Base-by-base conservation (phyloP, 2,797 vertebrate species). In the Hoplostethus mediterraneus region DNA sequence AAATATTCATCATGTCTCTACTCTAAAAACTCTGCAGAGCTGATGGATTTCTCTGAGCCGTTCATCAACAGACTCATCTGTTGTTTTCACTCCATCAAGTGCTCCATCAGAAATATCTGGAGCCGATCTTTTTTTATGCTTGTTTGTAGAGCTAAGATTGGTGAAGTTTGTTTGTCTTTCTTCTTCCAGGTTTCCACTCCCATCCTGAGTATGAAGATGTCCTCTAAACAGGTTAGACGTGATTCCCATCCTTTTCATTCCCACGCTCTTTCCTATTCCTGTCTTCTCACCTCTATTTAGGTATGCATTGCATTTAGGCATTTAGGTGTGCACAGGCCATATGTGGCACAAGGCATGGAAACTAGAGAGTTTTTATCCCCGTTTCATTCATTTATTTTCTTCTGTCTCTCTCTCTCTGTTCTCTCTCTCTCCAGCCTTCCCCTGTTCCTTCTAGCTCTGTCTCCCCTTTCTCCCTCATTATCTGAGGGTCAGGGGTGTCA, bases 191-290 rank as follows among this genome's bases (percentile, higher is more conserved):
- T 91, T 70, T 94, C 96, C 16, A 94, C 95, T 0, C 82, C 93
- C 56, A 95, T 99, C 80, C 93, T 96, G 3, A 97, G 92, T 63
- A 96, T 99, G 94, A 95, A 97, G 81, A 94, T 99, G 67, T 98
- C 98, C 47, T 94, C 96, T 52, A 99, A 99, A 86, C 97, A 99
- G 97, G 98, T 99, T 95, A n/a, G 80, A 59, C 38, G 2, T 71
- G 38, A 25, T 70, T 71, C 12, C 28, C 8, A 4, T 71, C 25
- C 9, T 10, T 21, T 56, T 57, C 21, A 9, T 75, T 61, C 16
- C 13, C 58, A 63, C 11, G 9, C 11, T 62, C 31, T 65, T 17
- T 8, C 3, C 4, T 55, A 36, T 36, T 54, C 58, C 6, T 8
- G 16, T 62, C n/a, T 16, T 13, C 30, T 66, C 2, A 36, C 14